Conservation (phyloP, 1,140 invertebrate species). For the Drusus annulatus region DNA sequence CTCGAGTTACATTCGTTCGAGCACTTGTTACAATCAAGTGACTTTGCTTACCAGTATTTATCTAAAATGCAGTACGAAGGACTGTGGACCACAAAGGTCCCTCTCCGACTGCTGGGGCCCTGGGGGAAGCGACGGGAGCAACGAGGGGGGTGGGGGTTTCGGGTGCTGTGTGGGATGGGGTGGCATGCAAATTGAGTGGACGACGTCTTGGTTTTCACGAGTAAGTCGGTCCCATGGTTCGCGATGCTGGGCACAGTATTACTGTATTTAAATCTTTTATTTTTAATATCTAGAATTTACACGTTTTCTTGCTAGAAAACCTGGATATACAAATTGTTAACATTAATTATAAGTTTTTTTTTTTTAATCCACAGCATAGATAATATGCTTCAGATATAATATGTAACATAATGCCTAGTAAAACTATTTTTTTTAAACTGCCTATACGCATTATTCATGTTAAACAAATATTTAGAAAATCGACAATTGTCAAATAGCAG, state of each 20-base stretch:
- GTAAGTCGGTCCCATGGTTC: slow-evolving; percentile 25
- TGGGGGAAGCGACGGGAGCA: not conserved
- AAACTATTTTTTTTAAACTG: too few species aligned
- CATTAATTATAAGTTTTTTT: too few species aligned
- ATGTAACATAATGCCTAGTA: too few species aligned
- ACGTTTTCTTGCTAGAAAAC: too few species aligned
- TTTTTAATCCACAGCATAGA: too few species aligned
- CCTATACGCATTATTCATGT: too few species aligned
- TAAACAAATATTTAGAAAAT: too few species aligned
- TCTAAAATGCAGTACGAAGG: slow-evolving; percentile 33
- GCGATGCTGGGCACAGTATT: slow-evolving; percentile 42
- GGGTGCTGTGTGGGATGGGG: not conserved
- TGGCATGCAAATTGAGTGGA: slow-evolving; percentile 54
- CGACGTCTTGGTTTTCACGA: slow-evolving; percentile 52
- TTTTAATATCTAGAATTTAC: too few species aligned
- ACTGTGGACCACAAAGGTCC: slow-evolving; percentile 37
- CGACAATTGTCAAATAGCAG: too few species aligned
- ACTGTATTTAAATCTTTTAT: not conserved
- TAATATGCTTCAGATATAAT: too few species aligned
- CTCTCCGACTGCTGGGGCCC: slow-evolving; percentile 16
- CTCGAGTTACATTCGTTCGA: not conserved
- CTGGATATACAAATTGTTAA: too few species aligned
- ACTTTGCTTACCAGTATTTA: slow-evolving; percentile 29
- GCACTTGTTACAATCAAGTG: slow-evolving; percentile 33
- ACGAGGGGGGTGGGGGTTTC: not conserved